Conservation (phyloP, 2,888 invertebrate species). For the Lithophane semibrunnea region DNA sequence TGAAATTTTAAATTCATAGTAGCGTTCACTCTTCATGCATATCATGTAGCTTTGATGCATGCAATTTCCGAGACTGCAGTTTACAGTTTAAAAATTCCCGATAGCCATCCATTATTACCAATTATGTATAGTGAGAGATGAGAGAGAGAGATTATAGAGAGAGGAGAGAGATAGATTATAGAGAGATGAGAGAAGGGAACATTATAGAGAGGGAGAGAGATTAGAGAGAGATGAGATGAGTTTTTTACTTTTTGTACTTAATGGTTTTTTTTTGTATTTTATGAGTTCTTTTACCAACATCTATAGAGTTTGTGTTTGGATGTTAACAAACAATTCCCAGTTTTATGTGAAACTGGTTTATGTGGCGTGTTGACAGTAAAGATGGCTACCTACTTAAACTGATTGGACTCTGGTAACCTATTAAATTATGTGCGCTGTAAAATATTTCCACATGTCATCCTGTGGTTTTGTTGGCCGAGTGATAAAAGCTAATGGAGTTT, state of each 20-base stretch:
- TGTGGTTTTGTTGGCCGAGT: constrained; percentile 3
- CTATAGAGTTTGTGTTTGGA: constrained; percentile 15
- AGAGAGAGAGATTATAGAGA: neutral
- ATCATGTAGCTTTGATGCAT: neutral
- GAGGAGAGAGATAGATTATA: neutral
- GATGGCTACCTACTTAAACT: constrained; percentile 21
- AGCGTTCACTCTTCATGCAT: constrained; percentile 7
- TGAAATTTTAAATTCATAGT: constrained; percentile 10
- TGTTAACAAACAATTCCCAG: constrained; percentile 26
- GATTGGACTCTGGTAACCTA: constrained; percentile 32
- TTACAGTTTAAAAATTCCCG: neutral
- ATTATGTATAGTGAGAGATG: neutral
- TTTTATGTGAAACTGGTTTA: constrained; percentile 30
- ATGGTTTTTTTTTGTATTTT: neutral
- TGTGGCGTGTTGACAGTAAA: constrained; percentile 25
- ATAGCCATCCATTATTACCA: neutral
- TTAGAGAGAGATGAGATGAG: neutral
- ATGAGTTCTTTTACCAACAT: neutral
- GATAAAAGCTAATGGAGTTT: constrained; percentile 15
- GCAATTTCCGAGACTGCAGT: constrained; percentile 6
- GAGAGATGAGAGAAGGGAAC: neutral
- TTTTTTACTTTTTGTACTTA: neutral
- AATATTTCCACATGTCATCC: constrained; percentile 18
- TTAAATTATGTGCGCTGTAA: constrained; percentile 9
- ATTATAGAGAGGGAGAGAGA: neutral